Conservation (phyloP, 2,113 vertebrate genomes). For the Eolophus roseicapilla region DNA sequence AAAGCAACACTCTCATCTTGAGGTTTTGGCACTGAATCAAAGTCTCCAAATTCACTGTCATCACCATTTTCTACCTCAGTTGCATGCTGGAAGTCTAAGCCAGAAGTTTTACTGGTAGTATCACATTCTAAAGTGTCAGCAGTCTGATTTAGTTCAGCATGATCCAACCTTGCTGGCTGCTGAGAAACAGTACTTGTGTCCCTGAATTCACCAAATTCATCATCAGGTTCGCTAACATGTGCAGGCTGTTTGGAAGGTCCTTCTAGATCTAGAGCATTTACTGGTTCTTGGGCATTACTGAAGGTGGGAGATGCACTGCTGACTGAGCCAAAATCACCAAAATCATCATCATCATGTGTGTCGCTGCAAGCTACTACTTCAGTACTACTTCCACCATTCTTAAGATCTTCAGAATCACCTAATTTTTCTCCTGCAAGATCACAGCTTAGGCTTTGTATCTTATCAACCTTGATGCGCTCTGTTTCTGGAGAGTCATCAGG, state of each 20-base stretch:
- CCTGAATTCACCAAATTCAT: slow-evolving; percentile 77
- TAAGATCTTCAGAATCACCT: slow-evolving; percentile 42
- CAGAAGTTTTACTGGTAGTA: slow-evolving; percentile 27
- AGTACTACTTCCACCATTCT: slow-evolving; percentile 55
- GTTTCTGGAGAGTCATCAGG: slow-evolving; percentile 32
- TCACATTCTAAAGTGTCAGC: slow-evolving; percentile 51
- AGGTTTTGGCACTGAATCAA: slow-evolving; percentile 74
- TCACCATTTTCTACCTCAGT: slow-evolving; percentile 66
- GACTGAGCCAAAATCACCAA: slow-evolving; percentile 84
- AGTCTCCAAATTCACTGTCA: slow-evolving; percentile 72
- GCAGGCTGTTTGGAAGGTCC: slow-evolving; percentile 67
- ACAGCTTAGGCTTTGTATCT: slow-evolving; percentile 29
- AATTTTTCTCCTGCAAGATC: slow-evolving; percentile 42
- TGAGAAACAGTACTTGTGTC: slow-evolving; percentile 63
- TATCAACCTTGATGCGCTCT: slow-evolving; percentile 15
- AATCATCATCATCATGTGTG: slow-evolving; percentile 71
- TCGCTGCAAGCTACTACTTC: slow-evolving; percentile 67
- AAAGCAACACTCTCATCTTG: slow-evolving; percentile 72
- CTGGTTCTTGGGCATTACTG: slow-evolving; percentile 46
- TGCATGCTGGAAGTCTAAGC: slow-evolving; percentile 34
- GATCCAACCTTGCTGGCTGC: slow-evolving; percentile 67
- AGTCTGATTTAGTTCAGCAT: slow-evolving; percentile 52
- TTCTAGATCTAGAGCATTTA: slow-evolving; percentile 49
- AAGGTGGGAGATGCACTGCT: slow-evolving; percentile 68
- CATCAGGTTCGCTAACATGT: slow-evolving; percentile 46